Percentiles rank a stretch among this genome's conserved stretches.
Conservation (phyloP, 2,888 invertebrate species). For the Tyria jacobaeae region DNA sequence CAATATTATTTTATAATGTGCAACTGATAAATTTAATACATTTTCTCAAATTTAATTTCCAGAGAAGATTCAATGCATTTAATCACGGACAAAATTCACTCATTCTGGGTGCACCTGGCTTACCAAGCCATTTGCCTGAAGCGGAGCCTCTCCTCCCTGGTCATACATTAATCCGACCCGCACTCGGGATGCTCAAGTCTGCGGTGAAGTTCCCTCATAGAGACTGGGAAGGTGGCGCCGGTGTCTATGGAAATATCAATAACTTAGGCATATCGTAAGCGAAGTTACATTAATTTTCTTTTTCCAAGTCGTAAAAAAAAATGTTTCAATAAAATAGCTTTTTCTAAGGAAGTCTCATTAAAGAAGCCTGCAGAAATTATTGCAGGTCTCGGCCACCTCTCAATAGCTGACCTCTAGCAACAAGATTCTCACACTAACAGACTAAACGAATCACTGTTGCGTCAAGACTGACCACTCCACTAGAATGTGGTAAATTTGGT, state of each 20-base stretch:
- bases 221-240: slow-evolving; percentile 66
- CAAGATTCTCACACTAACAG: no score
- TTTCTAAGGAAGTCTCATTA: no score
- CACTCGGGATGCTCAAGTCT: slow-evolving; percentile 77
- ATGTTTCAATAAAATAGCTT: no score
- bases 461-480: no score
- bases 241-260: slow-evolving; percentile 71
- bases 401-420: no score
- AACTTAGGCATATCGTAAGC: slow-evolving; percentile 69
- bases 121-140: slow-evolving; percentile 67
- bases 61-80: slow-evolving; percentile 58
- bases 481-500: no score
- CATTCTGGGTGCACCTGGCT: slow-evolving; percentile 64
- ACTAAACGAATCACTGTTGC: no score
- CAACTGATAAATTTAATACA: not conserved
- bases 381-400: no score
- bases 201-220: slow-evolving; percentile 76
- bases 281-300: not conserved
- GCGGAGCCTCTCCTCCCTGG: slow-evolving; percentile 76
- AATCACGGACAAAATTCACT: slow-evolving; percentile 44
- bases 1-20: no score
- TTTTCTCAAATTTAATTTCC: slow-evolving; percentile 3
- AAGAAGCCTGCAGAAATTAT: no score
- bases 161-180: slow-evolving; percentile 73
- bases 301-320: not conserved